Base-by-base conservation (phyloP, 2,888 invertebrate genomes). In the Andrena bicolor region DNA sequence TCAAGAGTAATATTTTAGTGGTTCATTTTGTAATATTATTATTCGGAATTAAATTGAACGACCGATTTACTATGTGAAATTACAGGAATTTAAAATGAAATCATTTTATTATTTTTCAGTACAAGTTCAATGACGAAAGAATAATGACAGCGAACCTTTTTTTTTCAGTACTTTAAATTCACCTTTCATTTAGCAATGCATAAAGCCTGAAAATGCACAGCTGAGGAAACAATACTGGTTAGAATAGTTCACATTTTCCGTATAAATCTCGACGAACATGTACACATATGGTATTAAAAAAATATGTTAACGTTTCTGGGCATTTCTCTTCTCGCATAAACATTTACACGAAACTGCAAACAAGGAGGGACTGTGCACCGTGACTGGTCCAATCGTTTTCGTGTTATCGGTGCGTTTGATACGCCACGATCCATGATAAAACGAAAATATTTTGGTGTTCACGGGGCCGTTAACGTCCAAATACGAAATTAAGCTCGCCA, bases 401-500 rank as follows among this genome's bases (percentile, higher is more conserved):
- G 13, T 20, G 35, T 51, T 64, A 61, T 72, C 32, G 20, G 32
- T 61, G 3, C 32, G 32, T 20, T 28, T 30, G 3, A 32, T 26
- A 4, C 13, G 30, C 32, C n/a, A 63, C n/a, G 10, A 1, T 26
- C 53, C 53, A 26, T 20, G n/a, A 49, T 56, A 2, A 65, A 41
- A 65, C 41, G 41, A 73, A 73, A 28, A 56, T 23, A 26, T 28
- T 5, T 56, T 26, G n/a, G 10, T 41, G 53, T 65, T 65, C 53
- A 13, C 5, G 26, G 10, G 20, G 41, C 13, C 28, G 16, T 53
- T 53, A 41, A 41, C 13, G 65, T 4, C 23, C 23, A 64, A 26
- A 41, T 41, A 16, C 41, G 4, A 41, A 41, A 41, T 41, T 41
- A 16, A 41, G 41, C 20, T 16, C 20, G 28, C 53, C 23, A 35